phyloP scores from a whole-genome alignment of 1,140 invertebrate species.

The Cotesia vestalis region DNA sequence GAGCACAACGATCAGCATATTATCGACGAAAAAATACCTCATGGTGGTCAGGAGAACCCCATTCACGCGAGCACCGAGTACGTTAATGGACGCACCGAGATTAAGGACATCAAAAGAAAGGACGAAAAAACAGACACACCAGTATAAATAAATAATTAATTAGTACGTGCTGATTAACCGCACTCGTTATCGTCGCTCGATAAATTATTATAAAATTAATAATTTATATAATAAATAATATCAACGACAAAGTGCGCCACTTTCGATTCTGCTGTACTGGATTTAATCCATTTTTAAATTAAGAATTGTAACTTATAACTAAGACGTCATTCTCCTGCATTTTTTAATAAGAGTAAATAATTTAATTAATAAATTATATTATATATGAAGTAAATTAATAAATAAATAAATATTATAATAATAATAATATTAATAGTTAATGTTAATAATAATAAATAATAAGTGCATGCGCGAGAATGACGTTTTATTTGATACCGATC shows the following conservation, averaged over 20 bases:
- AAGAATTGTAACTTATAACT: background rate
- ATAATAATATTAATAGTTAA: background rate
- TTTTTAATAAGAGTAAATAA: background rate
- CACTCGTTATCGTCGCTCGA: conserved; percentile 17
- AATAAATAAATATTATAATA: conserved; percentile 5
- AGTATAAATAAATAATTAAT: conserved; percentile 51
- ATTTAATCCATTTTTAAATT: background rate
- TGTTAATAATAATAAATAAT: background rate
- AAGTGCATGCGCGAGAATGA: conserved; percentile 2
- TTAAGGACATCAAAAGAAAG: conserved; percentile 58
- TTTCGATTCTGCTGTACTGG: background rate
- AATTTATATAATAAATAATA: background rate
- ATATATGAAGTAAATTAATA: background rate
- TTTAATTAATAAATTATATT: background rate
- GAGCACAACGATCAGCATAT: conserved; percentile 61
- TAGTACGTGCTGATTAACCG: conserved; percentile 27
- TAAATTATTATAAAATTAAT: background rate
- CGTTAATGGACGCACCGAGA: conserved; percentile 60
- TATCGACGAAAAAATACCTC: conserved; percentile 61
- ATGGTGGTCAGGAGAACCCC: conserved; percentile 63
- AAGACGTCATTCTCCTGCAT: background rate
- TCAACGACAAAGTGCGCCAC: background rate
- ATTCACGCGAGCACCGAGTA: conserved; percentile 64
- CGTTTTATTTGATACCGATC: conserved; percentile 15
- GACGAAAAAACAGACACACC: conserved; percentile 63